Evolutionary conservation across 2,888 invertebrate species (phyloP), one percentile per base, ranked within the genome.

Genomic region (Aricia artaxerxes): DNA sequence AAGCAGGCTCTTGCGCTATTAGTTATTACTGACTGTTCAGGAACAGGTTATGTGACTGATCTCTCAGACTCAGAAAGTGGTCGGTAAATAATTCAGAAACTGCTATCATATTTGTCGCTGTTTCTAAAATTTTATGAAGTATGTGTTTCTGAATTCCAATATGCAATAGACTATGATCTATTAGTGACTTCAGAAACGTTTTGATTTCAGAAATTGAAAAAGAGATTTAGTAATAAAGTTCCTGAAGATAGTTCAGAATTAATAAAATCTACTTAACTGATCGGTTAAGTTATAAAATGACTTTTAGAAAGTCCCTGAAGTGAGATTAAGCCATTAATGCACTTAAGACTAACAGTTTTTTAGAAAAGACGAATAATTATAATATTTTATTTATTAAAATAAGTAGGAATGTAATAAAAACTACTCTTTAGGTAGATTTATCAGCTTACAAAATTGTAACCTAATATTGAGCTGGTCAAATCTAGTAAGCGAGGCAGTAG

Each of bases 311-410:
- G 64, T 64, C 64, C 31, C 24, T 11, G 3, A 64, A 64, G 64
- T 64, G 64, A 64, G 64, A 31, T 64, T 64, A 64, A 64, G 64
- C 64, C 64, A 64, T 64, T 64, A 64, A 31, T 64, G 64, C 64
- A 64, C 64, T 31, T 64, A 24, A 24, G 31, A 64, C 31, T 64
- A 64, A 64, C 64, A 9, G 9, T 64, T 64, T 24, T 31, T 0
- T 64, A 11, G 24, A 4, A 64, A 64, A 24, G 49, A 11, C 11
- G 11, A 49, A 11, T 49, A 49, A 64, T 24, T 31, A 31, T 24
- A 31, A 4, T 31, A 11, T 24, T 64, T 64, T 24, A 64, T 64
- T 64, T 64, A 64, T 64, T 64, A 31, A 24, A 64, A 64, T 64
- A 9, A 24, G 24, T 61, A 11, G 31, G 9, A 24, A 64, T 31